Conservation (phyloP, 2,888 invertebrate species). For the Auanema sp. region DNA sequence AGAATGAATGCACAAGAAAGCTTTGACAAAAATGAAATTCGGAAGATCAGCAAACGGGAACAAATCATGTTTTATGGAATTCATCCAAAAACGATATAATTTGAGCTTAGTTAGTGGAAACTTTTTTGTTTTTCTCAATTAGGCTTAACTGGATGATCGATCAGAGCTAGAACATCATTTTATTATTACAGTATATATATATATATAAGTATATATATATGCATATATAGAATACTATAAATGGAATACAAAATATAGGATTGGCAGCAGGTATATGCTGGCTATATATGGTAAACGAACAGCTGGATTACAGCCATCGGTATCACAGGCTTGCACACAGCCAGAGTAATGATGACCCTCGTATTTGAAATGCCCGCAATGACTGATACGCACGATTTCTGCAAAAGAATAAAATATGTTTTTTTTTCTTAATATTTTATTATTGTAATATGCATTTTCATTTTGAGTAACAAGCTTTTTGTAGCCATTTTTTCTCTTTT, state of each 20-base stretch:
- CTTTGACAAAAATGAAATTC: no score
- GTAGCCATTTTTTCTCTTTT: no score
- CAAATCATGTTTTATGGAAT: no score
- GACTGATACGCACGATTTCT: constrained; percentile 93
- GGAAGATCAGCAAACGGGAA: no score
- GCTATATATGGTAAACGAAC: background rate
- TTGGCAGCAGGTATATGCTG: constrained; percentile 1
- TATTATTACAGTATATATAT: background rate
- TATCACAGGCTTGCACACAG: constrained; percentile 57
- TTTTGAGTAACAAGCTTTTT: no score
- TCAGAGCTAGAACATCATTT: constrained; percentile 1
- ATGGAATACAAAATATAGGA: constrained; percentile 4
- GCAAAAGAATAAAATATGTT: constrained; percentile 20
- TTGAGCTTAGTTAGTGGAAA: no score
- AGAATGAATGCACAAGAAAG: no score
- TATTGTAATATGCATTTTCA: no score
- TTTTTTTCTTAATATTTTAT: no score
- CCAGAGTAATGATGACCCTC: constrained; percentile 58
- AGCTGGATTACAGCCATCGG: constrained; percentile 59
- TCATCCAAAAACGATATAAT: no score
- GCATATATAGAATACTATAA: background rate
- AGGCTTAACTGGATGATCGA: background rate
- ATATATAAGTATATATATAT: background rate
- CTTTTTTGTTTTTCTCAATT: no score
- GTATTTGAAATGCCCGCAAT: constrained; percentile 91